phyloP scores from a whole-genome alignment of 92 coral and sea anemone genomes.

The Parazoanthus atlanticus region DNA sequence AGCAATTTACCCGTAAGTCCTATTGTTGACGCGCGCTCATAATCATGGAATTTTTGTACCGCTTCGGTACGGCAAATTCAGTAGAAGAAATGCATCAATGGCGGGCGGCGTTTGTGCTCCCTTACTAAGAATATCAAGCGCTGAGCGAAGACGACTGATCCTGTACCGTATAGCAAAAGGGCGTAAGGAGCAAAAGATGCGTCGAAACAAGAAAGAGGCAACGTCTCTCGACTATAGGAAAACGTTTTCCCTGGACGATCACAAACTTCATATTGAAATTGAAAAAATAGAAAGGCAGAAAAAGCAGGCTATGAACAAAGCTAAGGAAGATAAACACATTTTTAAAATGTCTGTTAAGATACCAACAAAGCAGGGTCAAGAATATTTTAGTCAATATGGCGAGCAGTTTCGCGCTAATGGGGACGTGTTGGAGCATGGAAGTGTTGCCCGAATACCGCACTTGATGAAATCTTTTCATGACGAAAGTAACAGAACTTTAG shows the following conservation, averaged over 20 bases:
- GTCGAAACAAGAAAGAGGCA: not conserved
- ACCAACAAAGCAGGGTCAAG: constrained; percentile 52
- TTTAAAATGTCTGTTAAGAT: constrained; percentile 75
- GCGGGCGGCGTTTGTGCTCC: constrained; percentile 42
- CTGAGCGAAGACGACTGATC: constrained; percentile 28
- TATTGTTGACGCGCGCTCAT: not conserved
- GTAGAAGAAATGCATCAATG: not conserved
- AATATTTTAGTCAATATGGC: constrained; percentile 76
- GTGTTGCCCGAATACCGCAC: constrained; percentile 24
- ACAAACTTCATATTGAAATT: constrained; percentile 63
- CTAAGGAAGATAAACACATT: constrained; percentile 67
- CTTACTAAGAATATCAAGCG: constrained; percentile 27
- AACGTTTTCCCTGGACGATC: constrained; percentile 67
- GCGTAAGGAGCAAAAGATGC: constrained; percentile 27
- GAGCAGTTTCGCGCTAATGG: constrained; percentile 84
- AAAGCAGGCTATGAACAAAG: constrained; percentile 64
- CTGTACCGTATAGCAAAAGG: constrained; percentile 29
- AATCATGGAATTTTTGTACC: not conserved
- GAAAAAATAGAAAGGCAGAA: constrained; percentile 70
- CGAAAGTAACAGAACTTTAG: not conserved
- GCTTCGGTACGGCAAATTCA: not conserved
- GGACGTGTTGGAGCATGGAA: constrained; percentile 54
- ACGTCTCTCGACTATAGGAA: constrained; percentile 21
- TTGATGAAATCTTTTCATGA: constrained; percentile 28
- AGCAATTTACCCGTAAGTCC: not conserved